These are phyloP conservation scores for Amiota communis DNA, from an alignment of 2,888 invertebrate species.

Conservation along the genomic window DNA sequence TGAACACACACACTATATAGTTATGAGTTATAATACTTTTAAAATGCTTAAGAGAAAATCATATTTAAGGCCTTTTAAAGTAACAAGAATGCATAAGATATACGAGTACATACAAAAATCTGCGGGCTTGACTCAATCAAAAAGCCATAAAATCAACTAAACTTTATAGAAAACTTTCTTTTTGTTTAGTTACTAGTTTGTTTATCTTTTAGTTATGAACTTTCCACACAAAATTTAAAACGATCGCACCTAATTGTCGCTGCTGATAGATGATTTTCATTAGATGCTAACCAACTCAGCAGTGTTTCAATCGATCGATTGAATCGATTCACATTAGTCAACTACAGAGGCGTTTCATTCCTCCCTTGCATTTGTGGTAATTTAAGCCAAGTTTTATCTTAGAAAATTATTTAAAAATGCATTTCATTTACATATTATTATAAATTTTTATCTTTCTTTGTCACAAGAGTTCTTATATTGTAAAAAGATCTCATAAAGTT, in stretches of 20 bases:
- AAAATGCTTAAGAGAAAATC: no score
- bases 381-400: conserved; percentile 13
- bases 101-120: no score
- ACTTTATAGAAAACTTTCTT: conserved; percentile 7
- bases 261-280: conserved; percentile 1
- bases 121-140: no score
- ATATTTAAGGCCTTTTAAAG: no score
- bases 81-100: no score
- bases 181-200: background rate
- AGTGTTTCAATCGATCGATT: no score
- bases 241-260: conserved; percentile 12
- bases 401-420: conserved; percentile 61
- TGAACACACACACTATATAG: background rate
- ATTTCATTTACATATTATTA: conserved; percentile 64
- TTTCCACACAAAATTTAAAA: background rate
- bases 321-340: background rate
- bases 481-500: background rate
- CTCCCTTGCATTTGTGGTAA: background rate
- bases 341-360: background rate
- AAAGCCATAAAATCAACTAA: background rate
- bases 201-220: background rate
- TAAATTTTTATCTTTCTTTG: conserved; percentile 34
- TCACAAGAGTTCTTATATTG: conserved; percentile 1
- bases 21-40: no score
- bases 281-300: background rate